These are phyloP conservation scores for Columba livia DNA, from an alignment of 2,113 vertebrate genomes.

Conservation along the genomic window DNA sequence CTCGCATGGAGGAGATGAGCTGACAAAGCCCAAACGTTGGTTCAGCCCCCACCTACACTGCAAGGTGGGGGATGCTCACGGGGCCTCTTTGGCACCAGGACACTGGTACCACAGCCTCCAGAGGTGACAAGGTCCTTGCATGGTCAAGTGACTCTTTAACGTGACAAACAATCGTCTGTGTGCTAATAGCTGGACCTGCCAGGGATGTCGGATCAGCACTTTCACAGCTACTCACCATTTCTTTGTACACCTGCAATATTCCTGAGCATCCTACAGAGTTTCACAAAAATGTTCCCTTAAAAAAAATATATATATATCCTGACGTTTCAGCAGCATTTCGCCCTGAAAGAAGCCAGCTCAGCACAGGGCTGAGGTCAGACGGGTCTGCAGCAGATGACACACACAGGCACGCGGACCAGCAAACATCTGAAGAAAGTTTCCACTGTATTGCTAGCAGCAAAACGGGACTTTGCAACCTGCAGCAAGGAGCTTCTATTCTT, in stretches of 20 bases:
- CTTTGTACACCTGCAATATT: background rate
- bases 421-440: background rate
- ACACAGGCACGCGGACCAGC: background rate
- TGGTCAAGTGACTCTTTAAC: accelerated
- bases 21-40: accelerated
- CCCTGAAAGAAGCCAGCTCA: slow-evolving; percentile 27
- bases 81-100: background rate
- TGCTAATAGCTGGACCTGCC: background rate
- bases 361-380: background rate
- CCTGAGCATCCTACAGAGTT: background rate
- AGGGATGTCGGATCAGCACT: background rate
- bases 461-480: background rate
- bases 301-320: background rate
- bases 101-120: background rate
- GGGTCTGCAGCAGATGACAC: background rate
- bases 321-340: background rate
- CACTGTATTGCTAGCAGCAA: background rate
- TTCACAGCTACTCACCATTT: background rate
- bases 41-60: background rate
- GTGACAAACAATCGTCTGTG: accelerated
- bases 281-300: background rate
- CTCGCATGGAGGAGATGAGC: background rate
- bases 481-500: background rate
- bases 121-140: background rate
- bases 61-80: background rate